phyloP scores from a whole-genome alignment of 2,888 invertebrate genomes.

The Pterostichus madidus region DNA sequence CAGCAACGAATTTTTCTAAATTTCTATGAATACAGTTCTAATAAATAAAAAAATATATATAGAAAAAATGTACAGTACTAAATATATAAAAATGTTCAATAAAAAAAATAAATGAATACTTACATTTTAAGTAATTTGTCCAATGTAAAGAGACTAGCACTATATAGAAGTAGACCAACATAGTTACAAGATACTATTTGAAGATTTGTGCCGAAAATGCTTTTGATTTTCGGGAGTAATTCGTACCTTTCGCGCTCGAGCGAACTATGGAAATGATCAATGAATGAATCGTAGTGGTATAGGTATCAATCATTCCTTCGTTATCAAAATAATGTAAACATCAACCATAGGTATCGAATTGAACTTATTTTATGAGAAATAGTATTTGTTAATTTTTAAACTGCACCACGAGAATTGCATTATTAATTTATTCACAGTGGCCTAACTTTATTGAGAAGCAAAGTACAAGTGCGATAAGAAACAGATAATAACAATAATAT shows the following conservation, averaged over 20 bases:
- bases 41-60: not conserved
- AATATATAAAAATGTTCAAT: not conserved
- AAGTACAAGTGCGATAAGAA: conserved; percentile 54
- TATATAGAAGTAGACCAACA: conserved; percentile 53
- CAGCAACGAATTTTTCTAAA: conserved; percentile 11
- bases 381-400: conserved; percentile 24
- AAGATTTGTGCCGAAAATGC: conserved; percentile 33
- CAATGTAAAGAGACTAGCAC: conserved; percentile 35
- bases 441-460: conserved; percentile 41
- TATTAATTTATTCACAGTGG: conserved; percentile 25
- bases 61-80: not conserved
- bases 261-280: conserved; percentile 53
- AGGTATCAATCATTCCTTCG: conserved; percentile 52
- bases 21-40: not conserved
- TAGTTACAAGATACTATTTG: conserved; percentile 27
- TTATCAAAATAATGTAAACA: conserved; percentile 57
- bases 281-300: conserved; percentile 54
- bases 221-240: conserved; percentile 52
- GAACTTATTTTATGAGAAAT: not conserved
- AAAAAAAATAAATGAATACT: conserved; percentile 12
- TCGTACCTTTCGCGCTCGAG: conserved; percentile 54
- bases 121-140: conserved; percentile 39
- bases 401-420: conserved; percentile 32
- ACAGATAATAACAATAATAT: conserved; percentile 49
- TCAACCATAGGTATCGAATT: not conserved